Base-by-base conservation (phyloP, 2,888 invertebrate species). In the Hofmannophila pseudospretella region DNA sequence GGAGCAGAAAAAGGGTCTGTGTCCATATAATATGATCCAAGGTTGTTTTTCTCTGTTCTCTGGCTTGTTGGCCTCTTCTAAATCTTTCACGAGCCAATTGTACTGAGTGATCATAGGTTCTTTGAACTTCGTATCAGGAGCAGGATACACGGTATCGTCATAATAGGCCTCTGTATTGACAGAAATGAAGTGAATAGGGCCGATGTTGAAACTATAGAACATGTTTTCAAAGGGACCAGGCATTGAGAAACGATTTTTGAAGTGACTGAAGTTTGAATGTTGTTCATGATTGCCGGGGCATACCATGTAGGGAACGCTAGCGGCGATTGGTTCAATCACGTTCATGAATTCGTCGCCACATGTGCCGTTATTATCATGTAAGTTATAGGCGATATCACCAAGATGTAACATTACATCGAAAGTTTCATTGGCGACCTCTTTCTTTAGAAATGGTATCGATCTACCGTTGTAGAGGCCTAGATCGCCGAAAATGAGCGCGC, bases 361-460 rank as follows among this genome's bases (percentile, higher is more conserved):
- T 39, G 80, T 75, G 0, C 93, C 97, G 65, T 96, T 88, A 49
- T 95, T 88, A 52, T 91, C 81, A 71, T 96, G 86, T 95, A 98
- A 94, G 74, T 98, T 95, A 76, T 98, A 98, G 0, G 97, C 98
- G 81, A 97, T 96, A 86, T 98, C 98, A 0, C 97, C 97, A 28
- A 97, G 94, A 81, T 98, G 98, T 36, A 98, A 88, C 36, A 96
- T 90, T 37, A 94, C 91, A 87, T 98, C 96, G 71, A 95, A 96
- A 67, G 91, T 74, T 4, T 91, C 93, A 28, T 89, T 84, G 59
- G 96, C 93, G 0, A 94, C 90, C 61, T 98, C 97, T 53, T 93
- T 89, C 77, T 97, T 96, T 5, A 99, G 77, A 44, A 94, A 89
- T 0, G 93, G 90, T 36, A 98, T 82, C 0, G 97, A 95, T 75